A percentile compares a stretch with the other conserved stretches of the same genome.
Conservation (phyloP, 2,888 invertebrate species). For the Hirtodrosophila duncani region DNA sequence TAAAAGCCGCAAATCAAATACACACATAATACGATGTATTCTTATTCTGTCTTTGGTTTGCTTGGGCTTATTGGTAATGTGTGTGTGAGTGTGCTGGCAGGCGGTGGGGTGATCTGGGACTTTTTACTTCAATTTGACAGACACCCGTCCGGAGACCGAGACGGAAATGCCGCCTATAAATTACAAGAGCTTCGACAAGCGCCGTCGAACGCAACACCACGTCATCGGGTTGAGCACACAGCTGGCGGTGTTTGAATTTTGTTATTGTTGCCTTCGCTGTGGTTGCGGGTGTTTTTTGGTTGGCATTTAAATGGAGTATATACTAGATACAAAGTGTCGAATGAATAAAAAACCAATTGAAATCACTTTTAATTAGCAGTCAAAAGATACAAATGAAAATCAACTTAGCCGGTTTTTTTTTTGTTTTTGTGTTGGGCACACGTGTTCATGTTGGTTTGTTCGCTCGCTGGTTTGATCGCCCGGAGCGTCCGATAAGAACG, state of each 20-base stretch:
- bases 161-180: slow-evolving; percentile 57
- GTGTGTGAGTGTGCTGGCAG: no score
- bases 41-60: slow-evolving; percentile 60
- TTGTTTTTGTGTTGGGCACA: slow-evolving; percentile 11
- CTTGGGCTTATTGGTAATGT: no score
- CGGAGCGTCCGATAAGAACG: no score
- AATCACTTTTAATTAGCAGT: slow-evolving; percentile 50
- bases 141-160: slow-evolving; percentile 23
- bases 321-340: slow-evolving; percentile 1
- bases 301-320: slow-evolving; percentile 1
- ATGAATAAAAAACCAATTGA: slow-evolving; percentile 41
- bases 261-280: slow-evolving; percentile 14
- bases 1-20: slow-evolving; percentile 22
- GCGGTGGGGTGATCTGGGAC: no score
- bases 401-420: no score
- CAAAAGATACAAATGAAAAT: slow-evolving; percentile 15
- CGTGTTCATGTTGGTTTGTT: no score
- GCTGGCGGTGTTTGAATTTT: slow-evolving; percentile 5
- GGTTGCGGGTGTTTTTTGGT: not conserved
- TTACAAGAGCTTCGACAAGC: slow-evolving; percentile 33
- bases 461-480: no score
- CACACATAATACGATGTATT: slow-evolving; percentile 37
- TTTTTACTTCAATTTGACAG: slow-evolving; percentile 51
- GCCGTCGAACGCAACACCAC: not conserved
- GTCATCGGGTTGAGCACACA: no score